Conservation (phyloP, 2,113 vertebrate species). For the Zosterops hypoxanthus region DNA sequence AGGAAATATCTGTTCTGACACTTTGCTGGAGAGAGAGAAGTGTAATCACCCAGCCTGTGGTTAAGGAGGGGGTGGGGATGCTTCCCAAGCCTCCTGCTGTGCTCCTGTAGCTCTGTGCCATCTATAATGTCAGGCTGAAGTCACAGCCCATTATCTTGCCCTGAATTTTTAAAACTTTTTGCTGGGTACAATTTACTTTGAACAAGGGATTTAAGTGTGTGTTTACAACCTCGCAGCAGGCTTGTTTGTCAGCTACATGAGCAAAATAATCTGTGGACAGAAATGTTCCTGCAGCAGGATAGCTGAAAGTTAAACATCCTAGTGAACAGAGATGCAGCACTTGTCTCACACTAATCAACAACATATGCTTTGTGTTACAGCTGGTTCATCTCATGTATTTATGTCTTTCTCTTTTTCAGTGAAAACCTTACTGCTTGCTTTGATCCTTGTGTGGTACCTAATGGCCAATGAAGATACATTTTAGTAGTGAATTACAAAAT, state of each 20-base stretch:
- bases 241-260: background rate
- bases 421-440: background rate
- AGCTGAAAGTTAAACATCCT: background rate
- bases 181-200: background rate
- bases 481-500: background rate
- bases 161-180: conserved; percentile 4
- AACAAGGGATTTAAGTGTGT: background rate
- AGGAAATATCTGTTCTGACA: background rate
- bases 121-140: background rate
- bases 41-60: background rate
- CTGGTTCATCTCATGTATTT: background rate
- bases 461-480: background rate
- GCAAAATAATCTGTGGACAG: background rate
- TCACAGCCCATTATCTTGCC: background rate
- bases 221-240: background rate
- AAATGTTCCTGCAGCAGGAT: background rate
- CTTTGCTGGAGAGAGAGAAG: background rate
- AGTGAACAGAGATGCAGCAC: background rate
- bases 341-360: background rate
- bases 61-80: background rate
- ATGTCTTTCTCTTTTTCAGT: background rate
- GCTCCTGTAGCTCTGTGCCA: background rate
- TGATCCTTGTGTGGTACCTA: background rate
- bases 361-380: background rate
- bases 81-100: background rate